Evolutionary conservation across 2,888 invertebrate species (phyloP).

Genomic region (Horisme vitalbata): DNA sequence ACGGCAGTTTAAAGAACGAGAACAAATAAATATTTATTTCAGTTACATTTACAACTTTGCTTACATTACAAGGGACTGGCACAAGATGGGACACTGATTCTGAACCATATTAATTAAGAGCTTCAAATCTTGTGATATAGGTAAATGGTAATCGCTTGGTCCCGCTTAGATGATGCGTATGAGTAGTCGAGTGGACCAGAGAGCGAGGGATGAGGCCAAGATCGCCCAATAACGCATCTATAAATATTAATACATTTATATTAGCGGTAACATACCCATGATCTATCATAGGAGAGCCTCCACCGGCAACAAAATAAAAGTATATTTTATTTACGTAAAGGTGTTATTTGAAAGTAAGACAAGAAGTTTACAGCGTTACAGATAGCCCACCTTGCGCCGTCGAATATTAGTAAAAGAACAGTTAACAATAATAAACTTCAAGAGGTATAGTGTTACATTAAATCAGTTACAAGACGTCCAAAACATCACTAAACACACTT

Average conservation of each 20-base stretch:
- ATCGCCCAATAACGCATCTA: no score
- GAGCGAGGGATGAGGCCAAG: slow-evolving; percentile 9
- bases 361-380: not conserved
- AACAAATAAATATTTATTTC: slow-evolving; percentile 72
- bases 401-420: slow-evolving; percentile 55
- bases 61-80: slow-evolving; percentile 47
- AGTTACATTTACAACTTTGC: slow-evolving; percentile 66
- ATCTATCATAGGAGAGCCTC: no score
- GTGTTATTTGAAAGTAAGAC: no score
- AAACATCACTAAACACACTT: slow-evolving; percentile 63
- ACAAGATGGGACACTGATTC: slow-evolving; percentile 39
- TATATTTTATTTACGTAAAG: no score
- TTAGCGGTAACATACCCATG: no score
- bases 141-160: slow-evolving; percentile 48
- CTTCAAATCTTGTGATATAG: slow-evolving; percentile 16
- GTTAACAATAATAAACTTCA: slow-evolving; percentile 76
- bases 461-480: slow-evolving; percentile 44
- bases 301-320: no score
- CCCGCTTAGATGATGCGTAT: slow-evolving; percentile 32
- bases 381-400: slow-evolving; percentile 8
- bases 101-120: slow-evolving; percentile 22
- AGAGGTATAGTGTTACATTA: slow-evolving; percentile 59
- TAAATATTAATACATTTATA: no score
- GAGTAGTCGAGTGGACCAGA: slow-evolving; percentile 38
- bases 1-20: slow-evolving; percentile 64